A percentile compares a stretch with the other conserved stretches of the same genome.
Evolutionary conservation across 2,113 vertebrate genomes (phyloP).

Genomic region (Turdus rufiventris): DNA sequence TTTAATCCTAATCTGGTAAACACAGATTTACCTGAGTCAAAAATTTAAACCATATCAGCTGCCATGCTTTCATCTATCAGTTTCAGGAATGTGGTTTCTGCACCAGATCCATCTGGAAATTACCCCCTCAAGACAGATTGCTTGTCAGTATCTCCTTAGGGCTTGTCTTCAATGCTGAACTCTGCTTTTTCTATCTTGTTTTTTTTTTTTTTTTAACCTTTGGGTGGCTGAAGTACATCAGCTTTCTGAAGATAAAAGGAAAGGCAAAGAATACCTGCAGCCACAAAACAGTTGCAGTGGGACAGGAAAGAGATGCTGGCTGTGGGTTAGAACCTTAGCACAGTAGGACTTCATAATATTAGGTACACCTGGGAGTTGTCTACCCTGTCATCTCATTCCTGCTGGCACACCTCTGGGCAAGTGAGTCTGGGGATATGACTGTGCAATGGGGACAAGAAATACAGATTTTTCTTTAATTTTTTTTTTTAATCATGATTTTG

Average conservation of each 20-base stretch:
- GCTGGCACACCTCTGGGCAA: neutral
- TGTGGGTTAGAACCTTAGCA: neutral
- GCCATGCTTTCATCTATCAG: constrained; percentile 26
- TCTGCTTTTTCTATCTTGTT: neutral
- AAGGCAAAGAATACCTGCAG: neutral
- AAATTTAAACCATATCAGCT: neutral
- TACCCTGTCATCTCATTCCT: neutral
- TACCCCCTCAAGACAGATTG: neutral
- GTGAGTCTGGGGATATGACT: neutral
- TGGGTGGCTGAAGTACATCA: neutral
- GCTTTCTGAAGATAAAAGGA: neutral
- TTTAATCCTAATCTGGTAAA: constrained; percentile 40
- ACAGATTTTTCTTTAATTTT: neutral
- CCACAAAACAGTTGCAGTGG: neutral
- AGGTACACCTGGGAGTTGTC: neutral
- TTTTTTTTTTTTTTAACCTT: neutral
- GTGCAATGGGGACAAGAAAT: neutral
- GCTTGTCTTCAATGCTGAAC: neutral
- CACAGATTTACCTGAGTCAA: constrained; percentile 3
- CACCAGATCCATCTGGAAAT: constrained; percentile 27
- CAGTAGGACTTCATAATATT: neutral
- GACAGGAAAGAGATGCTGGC: neutral
- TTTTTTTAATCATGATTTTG: neutral
- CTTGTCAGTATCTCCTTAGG: neutral
- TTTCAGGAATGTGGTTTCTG: constrained; percentile 51